Conservation (phyloP, 2,888 invertebrate genomes). For the Cosmorhoe ocellata region DNA sequence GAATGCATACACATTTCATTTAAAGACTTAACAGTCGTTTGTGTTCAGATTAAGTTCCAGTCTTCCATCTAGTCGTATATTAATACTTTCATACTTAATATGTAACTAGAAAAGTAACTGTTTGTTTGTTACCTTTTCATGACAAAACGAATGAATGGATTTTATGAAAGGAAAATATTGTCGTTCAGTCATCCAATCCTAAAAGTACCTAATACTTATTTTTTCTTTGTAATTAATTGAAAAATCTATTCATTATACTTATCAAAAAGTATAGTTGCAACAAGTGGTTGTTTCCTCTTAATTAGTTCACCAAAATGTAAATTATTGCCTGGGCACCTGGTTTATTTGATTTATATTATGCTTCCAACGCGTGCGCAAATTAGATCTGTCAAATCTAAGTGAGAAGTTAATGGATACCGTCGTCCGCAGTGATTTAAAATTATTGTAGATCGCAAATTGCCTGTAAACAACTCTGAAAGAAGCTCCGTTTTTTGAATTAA, state of each 20-base stretch:
- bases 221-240: too few relatives aligned
- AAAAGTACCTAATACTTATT: too few relatives aligned
- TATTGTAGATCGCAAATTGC: conserved; percentile 3
- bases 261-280: not conserved
- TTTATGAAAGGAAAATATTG: too few relatives aligned
- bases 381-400: conserved; percentile 10
- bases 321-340: not conserved
- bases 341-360: conserved; percentile 7
- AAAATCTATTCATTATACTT: too few relatives aligned
- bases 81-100: too few relatives aligned
- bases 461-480: not conserved
- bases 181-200: too few relatives aligned
- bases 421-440: conserved; percentile 7
- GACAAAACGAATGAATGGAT: too few relatives aligned
- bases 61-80: too few relatives aligned
- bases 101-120: too few relatives aligned
- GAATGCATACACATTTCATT: conserved; percentile 2
- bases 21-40: not conserved
- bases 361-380: conserved; percentile 7
- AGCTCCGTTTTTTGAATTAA: not conserved
- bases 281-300: not conserved
- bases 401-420: conserved; percentile 8
- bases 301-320: conserved; percentile 7
- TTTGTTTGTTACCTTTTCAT: too few relatives aligned
- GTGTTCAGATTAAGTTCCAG: not conserved